Evolutionary conservation across 2,888 invertebrate species (phyloP).

Genomic region (Sphaerophoria taeniata): DNA sequence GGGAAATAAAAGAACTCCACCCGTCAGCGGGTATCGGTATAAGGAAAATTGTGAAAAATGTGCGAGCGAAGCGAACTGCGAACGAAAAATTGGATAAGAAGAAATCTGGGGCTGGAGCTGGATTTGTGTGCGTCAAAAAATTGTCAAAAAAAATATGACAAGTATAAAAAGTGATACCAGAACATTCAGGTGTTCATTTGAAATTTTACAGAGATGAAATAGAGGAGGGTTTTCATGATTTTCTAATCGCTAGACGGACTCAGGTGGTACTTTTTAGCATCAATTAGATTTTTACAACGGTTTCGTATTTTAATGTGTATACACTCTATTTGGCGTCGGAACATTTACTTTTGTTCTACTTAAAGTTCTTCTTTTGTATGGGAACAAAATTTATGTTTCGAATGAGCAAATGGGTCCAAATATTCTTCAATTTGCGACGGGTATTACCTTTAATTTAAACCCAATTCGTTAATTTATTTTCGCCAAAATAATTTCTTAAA

Average conservation of each 20-base stretch:
- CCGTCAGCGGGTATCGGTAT: slow-evolving; percentile 43
- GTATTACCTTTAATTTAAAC: too few species aligned
- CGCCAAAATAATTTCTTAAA: too few species aligned
- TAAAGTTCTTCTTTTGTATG: too few species aligned
- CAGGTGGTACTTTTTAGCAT: too few species aligned
- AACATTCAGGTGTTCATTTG: too few species aligned
- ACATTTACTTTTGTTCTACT: too few species aligned
- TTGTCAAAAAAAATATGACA: slow-evolving; percentile 64
- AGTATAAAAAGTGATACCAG: slow-evolving; percentile 58
- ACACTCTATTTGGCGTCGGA: not conserved
- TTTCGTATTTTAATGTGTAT: too few species aligned
- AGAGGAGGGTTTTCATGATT: not conserved
- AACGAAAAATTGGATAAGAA: slow-evolving; percentile 55
- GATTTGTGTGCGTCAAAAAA: slow-evolving; percentile 51
- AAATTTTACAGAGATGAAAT: not conserved
- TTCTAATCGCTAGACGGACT: not conserved
- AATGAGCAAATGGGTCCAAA: too few species aligned
- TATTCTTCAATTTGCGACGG: too few species aligned
- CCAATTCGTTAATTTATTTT: too few species aligned
- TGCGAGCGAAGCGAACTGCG: slow-evolving; percentile 17
- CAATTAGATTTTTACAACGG: too few species aligned
- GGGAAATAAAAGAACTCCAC: slow-evolving; percentile 60
- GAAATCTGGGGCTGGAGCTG: slow-evolving; percentile 49
- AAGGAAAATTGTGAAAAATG: slow-evolving; percentile 33
- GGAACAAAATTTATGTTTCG: too few species aligned